Conservation (phyloP, 2,797 vertebrate species). For the Buceros bicornis region DNA sequence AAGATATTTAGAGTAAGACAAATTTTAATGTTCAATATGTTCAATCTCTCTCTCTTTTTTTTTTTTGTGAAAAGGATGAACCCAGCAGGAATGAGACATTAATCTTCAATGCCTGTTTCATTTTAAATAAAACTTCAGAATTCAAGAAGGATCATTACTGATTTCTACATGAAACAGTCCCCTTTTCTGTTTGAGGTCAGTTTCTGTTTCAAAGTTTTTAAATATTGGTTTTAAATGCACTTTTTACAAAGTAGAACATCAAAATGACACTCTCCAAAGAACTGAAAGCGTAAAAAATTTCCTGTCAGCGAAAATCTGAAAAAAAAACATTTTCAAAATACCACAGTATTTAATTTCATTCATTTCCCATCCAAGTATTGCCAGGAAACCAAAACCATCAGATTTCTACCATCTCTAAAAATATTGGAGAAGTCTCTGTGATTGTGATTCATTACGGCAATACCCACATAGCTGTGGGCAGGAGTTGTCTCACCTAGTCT, state of each 20-base stretch:
- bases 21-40: neutral
- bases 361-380: slow-evolving; percentile 39
- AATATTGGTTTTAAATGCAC: neutral
- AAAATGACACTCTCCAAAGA: neutral
- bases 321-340: slow-evolving; percentile 13
- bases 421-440: slow-evolving; percentile 33
- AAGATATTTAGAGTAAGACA: neutral
- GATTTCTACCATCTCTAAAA: slow-evolving; percentile 53
- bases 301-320: neutral
- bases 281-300: neutral
- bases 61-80: neutral
- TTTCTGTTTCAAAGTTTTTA: neutral
- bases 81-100: neutral
- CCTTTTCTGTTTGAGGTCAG: neutral
- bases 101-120: neutral
- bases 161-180: neutral
- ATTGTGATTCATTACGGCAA: slow-evolving; percentile 64
- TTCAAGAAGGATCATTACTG: neutral
- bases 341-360: slow-evolving; percentile 38
- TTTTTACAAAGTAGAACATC: neutral
- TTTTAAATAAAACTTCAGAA: neutral
- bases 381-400: slow-evolving; percentile 33
- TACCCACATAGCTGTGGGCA: slow-evolving; percentile 50
- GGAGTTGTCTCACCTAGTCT: slow-evolving; percentile 63
- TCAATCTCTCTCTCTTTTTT: neutral